Evolutionary conservation across 2,888 invertebrate genomes (phyloP).

Genomic region (Biston betularia): DNA sequence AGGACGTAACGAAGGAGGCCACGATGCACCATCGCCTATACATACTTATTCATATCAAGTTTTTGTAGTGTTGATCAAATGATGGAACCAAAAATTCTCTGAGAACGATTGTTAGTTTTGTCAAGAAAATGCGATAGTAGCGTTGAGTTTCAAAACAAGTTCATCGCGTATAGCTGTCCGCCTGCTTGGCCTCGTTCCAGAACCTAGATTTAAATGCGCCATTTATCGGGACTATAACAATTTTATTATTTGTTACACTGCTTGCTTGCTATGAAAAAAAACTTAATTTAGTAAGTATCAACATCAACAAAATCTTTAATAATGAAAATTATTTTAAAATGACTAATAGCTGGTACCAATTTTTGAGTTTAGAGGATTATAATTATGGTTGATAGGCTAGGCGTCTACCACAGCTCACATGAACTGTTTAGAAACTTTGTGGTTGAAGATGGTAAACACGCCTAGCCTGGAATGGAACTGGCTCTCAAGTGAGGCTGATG

Average conservation of each 20-base stretch:
- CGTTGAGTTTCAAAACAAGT: not conserved
- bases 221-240: conserved; percentile 63
- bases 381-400: no score
- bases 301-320: no score
- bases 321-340: no score
- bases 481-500: no score
- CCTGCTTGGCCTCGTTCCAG: conserved; percentile 72
- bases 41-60: not conserved
- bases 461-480: no score
- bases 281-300: no score
- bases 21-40: conserved; percentile 43
- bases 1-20: conserved; percentile 70
- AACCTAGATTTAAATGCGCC: conserved; percentile 75
- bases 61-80: not conserved
- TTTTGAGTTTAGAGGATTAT: no score
- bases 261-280: not conserved
- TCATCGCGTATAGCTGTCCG: conserved; percentile 39
- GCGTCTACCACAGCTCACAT: no score
- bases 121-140: not conserved
- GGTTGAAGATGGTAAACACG: no score
- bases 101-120: not conserved
- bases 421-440: no score
- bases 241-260: conserved; percentile 45
- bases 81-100: not conserved
- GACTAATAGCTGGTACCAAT: no score